A percentile compares a stretch with the other conserved stretches of the same genome.
Evolutionary conservation across 2,113 vertebrate species (phyloP).

Genomic region (Lagenorhynchus albirostris): DNA sequence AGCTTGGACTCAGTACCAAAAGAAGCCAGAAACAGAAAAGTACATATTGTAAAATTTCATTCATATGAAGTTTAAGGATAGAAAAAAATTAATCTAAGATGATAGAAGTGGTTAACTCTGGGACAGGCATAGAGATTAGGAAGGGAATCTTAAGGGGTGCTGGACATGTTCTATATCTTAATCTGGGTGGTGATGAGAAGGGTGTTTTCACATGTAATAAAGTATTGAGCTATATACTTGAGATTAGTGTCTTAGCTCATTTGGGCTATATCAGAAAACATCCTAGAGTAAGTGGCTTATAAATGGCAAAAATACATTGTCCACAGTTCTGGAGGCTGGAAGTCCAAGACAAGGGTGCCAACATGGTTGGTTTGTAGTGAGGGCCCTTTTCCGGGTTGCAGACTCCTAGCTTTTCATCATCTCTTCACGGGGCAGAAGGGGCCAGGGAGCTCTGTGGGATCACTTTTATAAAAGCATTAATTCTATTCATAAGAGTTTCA

Average conservation of each 20-base stretch:
- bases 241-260: not conserved
- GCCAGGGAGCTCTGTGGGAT: not conserved
- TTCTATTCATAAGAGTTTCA: not conserved
- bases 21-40: not conserved
- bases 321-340: not conserved
- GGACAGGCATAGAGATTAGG: not conserved
- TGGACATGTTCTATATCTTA: not conserved
- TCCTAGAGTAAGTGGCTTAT: not conserved
- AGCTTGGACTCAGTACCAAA: not conserved
- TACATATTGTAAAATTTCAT: not conserved
- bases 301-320: not conserved
- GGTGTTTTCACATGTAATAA: not conserved
- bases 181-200: not conserved
- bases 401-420: not conserved
- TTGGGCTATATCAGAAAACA: not conserved
- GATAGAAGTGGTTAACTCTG: not conserved
- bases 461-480: not conserved
- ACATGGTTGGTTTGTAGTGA: not conserved
- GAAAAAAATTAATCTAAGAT: not conserved
- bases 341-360: not conserved
- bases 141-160: not conserved
- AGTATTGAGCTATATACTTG: not conserved
- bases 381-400: not conserved
- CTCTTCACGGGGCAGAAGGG: not conserved
- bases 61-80: not conserved